Evolutionary conservation across 2,888 invertebrate genomes (phyloP), one percentile per base, ranked within the genome.

Genomic region (Gasteruption jaculator): DNA sequence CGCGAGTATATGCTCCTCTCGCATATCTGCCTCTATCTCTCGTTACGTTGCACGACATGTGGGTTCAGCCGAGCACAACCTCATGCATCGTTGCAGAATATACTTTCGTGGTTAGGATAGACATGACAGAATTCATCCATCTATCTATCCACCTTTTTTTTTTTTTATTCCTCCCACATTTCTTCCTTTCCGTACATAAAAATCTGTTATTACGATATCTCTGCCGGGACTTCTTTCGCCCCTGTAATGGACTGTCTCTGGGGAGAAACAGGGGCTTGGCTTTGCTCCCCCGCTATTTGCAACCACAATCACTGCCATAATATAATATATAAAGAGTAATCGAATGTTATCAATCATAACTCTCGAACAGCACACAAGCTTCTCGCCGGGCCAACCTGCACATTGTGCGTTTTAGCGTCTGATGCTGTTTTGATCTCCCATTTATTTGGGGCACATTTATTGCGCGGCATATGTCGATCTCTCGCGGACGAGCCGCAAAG

Each of bases 41-140:
- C n/a, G n/a, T n/a, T n/a, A n/a, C 30, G 22, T 38, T 16, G 5
- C 11, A 52, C 64, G 65, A 70, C 70, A 70, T 70, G 66, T 69
- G 70, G 66, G 65, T 53, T 62, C 67, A 68, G 49, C 68, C 58
- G 59, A 64, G 65, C 68, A 65, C 63, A 61, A 68, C 69, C 65
- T 55, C 37, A 50, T 57, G 52, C n/a, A n/a, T n/a, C n/a, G n/a
- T n/a, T n/a, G n/a, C n/a, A n/a, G n/a, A n/a, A n/a, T n/a, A n/a
- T n/a, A n/a, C n/a, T n/a, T 50, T 53, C 52, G 54, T 50, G 58
- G 56, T 50, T 52, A 56, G 52, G 49, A 49, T 56, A 57, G 57
- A 54, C 56, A 58, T 56, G 53, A 57, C 56, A 56, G 49, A 51
- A 52, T 60, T 60, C 61, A 61, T 61, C 61, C 57, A 60, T 63